phyloP scores from a whole-genome alignment of 2,113 vertebrate species.

The Erpornis zantholeuca region DNA sequence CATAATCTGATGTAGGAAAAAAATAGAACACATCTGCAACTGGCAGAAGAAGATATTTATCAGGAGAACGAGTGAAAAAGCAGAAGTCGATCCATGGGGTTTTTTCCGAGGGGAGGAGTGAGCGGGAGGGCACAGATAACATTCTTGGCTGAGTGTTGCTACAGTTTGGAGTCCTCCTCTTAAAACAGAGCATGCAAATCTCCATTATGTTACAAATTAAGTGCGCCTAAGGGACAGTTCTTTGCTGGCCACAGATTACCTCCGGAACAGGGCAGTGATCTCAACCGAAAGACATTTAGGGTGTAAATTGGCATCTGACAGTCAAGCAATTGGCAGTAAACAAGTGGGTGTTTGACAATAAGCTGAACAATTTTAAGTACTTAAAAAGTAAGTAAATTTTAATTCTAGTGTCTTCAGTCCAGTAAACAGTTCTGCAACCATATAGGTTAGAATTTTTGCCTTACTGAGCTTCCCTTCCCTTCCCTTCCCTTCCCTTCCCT shows the following conservation, averaged over 20 bases:
- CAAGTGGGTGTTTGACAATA: not conserved
- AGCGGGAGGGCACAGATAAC: not conserved
- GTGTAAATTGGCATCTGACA: not conserved
- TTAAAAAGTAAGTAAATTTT: not conserved
- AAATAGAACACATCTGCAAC: conserved; percentile 51
- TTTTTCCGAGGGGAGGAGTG: not conserved
- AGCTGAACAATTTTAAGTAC: not conserved
- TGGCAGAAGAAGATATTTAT: not conserved
- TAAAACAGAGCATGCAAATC: not conserved
- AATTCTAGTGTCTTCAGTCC: not conserved
- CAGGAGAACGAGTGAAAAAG: not conserved
- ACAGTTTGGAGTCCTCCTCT: not conserved
- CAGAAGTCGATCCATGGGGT: not conserved
- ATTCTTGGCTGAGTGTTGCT: not conserved
- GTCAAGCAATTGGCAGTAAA: not conserved
- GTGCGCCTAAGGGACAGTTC: not conserved
- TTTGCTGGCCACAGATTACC: not conserved
- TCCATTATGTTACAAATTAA: conserved; percentile 52
- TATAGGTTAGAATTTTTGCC: not conserved
- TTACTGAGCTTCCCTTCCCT: not conserved
- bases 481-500: not conserved
- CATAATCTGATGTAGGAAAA: conserved; percentile 38
- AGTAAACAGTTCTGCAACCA: not conserved
- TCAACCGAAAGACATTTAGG: not conserved
- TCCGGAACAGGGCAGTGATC: not conserved